Evolutionary conservation across 2,888 invertebrate genomes (phyloP).

Genomic region (Chrysodeixis includens): DNA sequence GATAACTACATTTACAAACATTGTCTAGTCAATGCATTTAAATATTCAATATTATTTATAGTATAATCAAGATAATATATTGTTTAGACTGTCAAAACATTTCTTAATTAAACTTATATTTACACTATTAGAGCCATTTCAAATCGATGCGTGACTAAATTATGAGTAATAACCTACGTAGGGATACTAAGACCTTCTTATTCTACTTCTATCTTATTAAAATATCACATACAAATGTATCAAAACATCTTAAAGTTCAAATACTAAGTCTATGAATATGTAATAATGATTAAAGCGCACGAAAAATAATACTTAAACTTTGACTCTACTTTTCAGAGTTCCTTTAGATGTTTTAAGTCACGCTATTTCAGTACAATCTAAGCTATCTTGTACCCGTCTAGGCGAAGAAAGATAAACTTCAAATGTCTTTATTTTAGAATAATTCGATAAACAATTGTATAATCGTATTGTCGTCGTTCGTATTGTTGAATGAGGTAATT

Average conservation of each 20-base stretch:
- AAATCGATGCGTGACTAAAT: too few relatives aligned
- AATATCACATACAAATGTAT: background rate
- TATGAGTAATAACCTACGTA: too few relatives aligned
- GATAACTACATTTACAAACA: background rate
- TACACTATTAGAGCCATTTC: too few relatives aligned
- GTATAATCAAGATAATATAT: too few relatives aligned
- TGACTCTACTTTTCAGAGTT: slow-evolving; percentile 33
- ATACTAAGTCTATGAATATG: slow-evolving; percentile 17
- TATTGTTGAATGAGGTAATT: slow-evolving; percentile 17
- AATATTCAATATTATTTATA: background rate
- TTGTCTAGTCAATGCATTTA: background rate
- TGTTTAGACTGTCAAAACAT: too few relatives aligned
- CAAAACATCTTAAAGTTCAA: background rate
- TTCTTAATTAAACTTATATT: too few relatives aligned
- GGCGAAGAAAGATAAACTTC: slow-evolving; percentile 38
- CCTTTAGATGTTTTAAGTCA: slow-evolving; percentile 35
- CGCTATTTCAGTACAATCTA: slow-evolving; percentile 38
- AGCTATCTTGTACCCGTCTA: slow-evolving; percentile 30
- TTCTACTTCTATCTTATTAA: background rate
- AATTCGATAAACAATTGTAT: background rate
- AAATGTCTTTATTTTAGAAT: slow-evolving; percentile 36
- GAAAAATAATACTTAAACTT: slow-evolving; percentile 37
- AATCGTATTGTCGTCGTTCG: background rate
- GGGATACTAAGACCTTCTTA: too few relatives aligned
- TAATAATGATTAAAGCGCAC: slow-evolving; percentile 30